Base-by-base conservation (phyloP, 2,797 vertebrate genomes). In the Kryptopterus vitreolus region DNA sequence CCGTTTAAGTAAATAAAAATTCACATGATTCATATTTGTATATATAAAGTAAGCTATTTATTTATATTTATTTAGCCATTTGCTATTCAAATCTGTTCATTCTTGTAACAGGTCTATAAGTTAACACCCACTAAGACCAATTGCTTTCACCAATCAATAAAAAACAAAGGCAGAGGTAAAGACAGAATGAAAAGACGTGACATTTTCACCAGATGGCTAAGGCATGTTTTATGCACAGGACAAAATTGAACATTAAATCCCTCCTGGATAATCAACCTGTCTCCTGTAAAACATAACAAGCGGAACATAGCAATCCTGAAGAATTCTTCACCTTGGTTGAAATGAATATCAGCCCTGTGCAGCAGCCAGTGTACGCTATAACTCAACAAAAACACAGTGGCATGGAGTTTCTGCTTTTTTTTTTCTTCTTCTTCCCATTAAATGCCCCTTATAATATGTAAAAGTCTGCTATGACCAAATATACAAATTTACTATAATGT, bases 291-390 rank as follows among this genome's bases (percentile, higher is more conserved):
- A 24, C 33, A 80, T 62, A 29, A 48, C 24, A 29, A n/a, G 79
- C 63, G 80, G 57, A 78, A 78, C 59, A 59, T 63, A n/a, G 66
- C 58, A 74, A 72, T 68, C 77, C 77, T 78, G 66, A 35, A 48
- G 58, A 78, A 57, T 22, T 46, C 35, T 74, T 59, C n/a, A 15
- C 86, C 83, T 87, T 86, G 86, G 68, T 59, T 31, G 26, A 75
- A 70, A 77, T 8, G 61, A 29, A 29, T 10, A 66, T 55, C 57
- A 77, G 26, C 58, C 50, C 76, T 77, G 72, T 61, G 26, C 53
- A 61, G 33, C 68, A 79, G n/a, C 22, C 59, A 77, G 61, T 79
- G 61, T 69, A 58, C 77, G 72, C 26, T 62, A 77, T 73, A 52
- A 77, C 18, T 38, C 63, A 79, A 46, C 52, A 52, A 50, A 43